Percentiles rank a stretch among this genome's conserved stretches.
phyloP scores from a whole-genome alignment of 2,888 invertebrate species.

The Melitaea athalia region DNA sequence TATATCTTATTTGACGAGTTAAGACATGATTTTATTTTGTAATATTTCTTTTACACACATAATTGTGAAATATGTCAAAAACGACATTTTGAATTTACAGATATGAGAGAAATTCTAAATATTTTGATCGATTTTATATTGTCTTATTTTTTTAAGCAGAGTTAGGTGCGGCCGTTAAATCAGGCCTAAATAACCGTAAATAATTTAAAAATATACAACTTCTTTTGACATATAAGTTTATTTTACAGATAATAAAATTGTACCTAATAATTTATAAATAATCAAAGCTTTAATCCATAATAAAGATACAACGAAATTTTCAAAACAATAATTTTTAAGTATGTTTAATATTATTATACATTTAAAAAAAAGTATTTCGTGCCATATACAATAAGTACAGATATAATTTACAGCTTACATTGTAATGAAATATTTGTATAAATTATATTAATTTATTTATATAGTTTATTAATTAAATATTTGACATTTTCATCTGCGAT shows the following conservation, averaged over 20 bases:
- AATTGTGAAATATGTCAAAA: not conserved
- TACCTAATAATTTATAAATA: conserved; percentile 4
- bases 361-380: conserved; percentile 17
- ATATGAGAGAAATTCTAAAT: not conserved
- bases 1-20: too few species aligned
- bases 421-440: not conserved
- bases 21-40: too few species aligned
- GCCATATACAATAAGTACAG: conserved; percentile 16
- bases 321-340: conserved; percentile 11
- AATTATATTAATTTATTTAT: not conserved
- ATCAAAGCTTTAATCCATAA: conserved; percentile 12
- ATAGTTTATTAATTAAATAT: not conserved
- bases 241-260: not conserved
- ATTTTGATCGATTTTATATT: not conserved
- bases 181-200: not conserved
- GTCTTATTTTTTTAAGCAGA: not conserved
- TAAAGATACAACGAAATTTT: conserved; percentile 8
- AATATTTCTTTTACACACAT: too few species aligned
- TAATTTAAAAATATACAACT: not conserved
- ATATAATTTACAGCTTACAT: not conserved
- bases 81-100: not conserved
- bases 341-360: not conserved
- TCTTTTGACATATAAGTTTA: not conserved
- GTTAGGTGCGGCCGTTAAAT: conserved; percentile 2
- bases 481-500: too few species aligned